Base-by-base conservation (phyloP, 2,888 invertebrate species). In the Tuberolachnus salignus region DNA sequence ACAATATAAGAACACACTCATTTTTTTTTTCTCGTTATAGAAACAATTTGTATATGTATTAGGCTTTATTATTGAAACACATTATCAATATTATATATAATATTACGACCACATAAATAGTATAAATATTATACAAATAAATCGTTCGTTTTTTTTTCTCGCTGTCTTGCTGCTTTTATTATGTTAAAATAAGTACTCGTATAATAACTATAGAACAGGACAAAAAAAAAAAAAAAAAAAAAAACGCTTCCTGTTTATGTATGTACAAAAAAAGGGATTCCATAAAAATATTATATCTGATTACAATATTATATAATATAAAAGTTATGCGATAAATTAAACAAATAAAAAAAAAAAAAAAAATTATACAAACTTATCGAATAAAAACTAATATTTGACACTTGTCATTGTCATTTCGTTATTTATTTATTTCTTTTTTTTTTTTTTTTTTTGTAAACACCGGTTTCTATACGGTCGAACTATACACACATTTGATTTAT, bases 241-340 rank as follows among this genome's bases (percentile, higher is more conserved):
- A 71, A 46, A 59, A 26, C n/a, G n/a, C 13, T 72, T 72, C 19
- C 59, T 72, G 64, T 64, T 55, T 53, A 42, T 53, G 13, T 61
- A 61, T 63, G 11, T 74, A 64, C 51, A 63, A 74, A 74, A 63
- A 61, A 71, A 71, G 14, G n/a, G 16, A 59, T 23, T 51, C 13
- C 63, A 64, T 53, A 73, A 73, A 73, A 73, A 73, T 63, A 73
- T 73, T 64, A 73, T 64, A 73, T 64, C 73, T 42, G 73, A 63
- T 73, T 53, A 63, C 51, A 64, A 63, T 73, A 42, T 19, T 34
- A 34, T 34, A 34, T 34, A 4, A 34, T 34, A 70, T 42, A 59
- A 72, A 72, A 59, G 71, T 72, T 59, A 72, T 46, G 14, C 13
- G 11, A 59, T 72, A 42, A 51, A 51, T 73, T 63, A 63, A 49